Base-by-base conservation (phyloP, 2,113 vertebrate species). In the Potamarius usumacintae region DNA sequence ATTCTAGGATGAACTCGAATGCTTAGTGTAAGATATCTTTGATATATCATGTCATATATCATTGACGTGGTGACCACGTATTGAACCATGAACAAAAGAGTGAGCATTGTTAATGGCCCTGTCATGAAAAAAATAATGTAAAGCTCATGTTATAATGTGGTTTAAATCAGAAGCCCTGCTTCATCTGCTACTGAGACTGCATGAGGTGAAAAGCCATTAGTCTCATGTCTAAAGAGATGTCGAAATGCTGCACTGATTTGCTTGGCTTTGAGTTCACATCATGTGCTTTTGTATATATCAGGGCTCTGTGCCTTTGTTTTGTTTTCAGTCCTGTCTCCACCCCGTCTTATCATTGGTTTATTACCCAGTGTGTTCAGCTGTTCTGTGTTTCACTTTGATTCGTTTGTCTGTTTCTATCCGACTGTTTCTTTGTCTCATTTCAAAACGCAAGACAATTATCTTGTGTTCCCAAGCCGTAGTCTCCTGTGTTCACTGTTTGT, bases 311-410 rank as follows among this genome's bases (percentile, higher is more conserved):
- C 10, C 17, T 60, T 60, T 60, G 53, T 79, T 79, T 55, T 8
- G 52, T 11, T n/a, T 27, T 27, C 17, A 34, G 77, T 27, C 53
- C 27, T 58, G 52, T 60, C 57, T 60, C 55, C 11, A 9, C 30
- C 57, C 30, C 27, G 79, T 42, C 79, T 81, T 60, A 42, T 81
- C 18, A 62, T 60, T 62, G 79, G 8, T 60, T 81, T 81, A 60
- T 81, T 60, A 81, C 57, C 18, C 55, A 58, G 58, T 80, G 14
- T 30, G 53, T 52, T 52, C 72, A 6, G 76, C 76, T 78, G 76
- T 78, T 78, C 50, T 17, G 50, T 78, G 50, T 78, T 78, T 53
- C 76, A 17, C 25, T 15, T 78, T n/a, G 76, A 78, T 53, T 78
- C 7, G 12, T 25, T 52, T 55, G 50, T 78, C 50, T 78, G 12